These are phyloP conservation scores for Eupeodes corollae DNA, from an alignment of 1,140 invertebrate species.

Conservation along the genomic window DNA sequence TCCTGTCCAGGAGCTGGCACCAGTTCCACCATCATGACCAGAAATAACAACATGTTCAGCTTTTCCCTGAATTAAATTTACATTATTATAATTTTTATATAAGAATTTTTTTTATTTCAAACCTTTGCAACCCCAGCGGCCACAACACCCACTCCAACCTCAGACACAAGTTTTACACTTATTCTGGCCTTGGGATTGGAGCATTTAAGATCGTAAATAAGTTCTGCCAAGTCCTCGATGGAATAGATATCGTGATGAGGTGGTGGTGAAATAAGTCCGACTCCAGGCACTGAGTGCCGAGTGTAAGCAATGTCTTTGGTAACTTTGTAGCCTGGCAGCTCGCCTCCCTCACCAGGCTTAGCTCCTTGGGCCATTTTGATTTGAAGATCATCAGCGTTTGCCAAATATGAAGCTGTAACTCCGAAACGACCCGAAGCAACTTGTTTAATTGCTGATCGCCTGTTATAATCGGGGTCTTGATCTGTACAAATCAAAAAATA, in stretches of 20 bases:
- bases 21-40: constrained; percentile 96
- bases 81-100: not conserved
- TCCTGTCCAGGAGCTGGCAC: constrained; percentile 94
- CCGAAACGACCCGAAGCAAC: constrained; percentile 97
- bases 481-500: constrained; percentile 10
- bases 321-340: constrained; percentile 73
- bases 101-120: constrained; percentile 4
- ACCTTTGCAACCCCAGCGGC: constrained; percentile 96
- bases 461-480: constrained; percentile 67
- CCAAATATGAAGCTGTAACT: constrained; percentile 92
- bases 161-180: constrained; percentile 95
- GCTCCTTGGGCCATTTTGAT: constrained; percentile 99
- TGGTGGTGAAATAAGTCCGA: constrained; percentile 96
- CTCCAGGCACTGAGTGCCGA: constrained; percentile 89
- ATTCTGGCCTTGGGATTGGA: constrained; percentile 92
- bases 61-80: constrained; percentile 59
- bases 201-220: constrained; percentile 97
- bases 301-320: constrained; percentile 91
- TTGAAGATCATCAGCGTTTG: constrained; percentile 91
- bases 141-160: constrained; percentile 96
- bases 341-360: constrained; percentile 91
- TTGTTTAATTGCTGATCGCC: constrained; percentile 74
- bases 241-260: constrained; percentile 99
- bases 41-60: constrained; percentile 97
- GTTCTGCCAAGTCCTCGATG: constrained; percentile 95